Evolutionary conservation across 2,113 vertebrate species (phyloP).

Genomic region (Spermophilus dauricus): DNA sequence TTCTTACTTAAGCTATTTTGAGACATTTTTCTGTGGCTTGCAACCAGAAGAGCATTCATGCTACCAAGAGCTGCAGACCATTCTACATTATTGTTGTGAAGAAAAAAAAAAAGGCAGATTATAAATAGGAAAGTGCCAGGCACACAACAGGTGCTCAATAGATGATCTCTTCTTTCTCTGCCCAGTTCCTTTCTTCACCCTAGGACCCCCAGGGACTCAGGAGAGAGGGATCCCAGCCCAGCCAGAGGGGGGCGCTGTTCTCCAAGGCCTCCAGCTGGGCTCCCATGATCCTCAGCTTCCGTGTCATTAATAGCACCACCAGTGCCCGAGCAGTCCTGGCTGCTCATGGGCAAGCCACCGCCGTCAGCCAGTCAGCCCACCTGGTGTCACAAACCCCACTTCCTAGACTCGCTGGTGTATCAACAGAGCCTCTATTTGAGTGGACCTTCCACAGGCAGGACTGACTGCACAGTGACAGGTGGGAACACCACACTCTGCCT

Average conservation of each 20-base stretch:
- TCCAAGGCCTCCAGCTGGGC: background rate
- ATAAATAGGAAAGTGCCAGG: background rate
- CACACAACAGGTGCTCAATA: too few relatives aligned
- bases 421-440: too few relatives aligned
- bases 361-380: too few relatives aligned
- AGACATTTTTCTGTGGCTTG: background rate
- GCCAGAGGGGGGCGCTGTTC: background rate
- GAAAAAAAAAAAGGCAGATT: too few relatives aligned
- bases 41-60: background rate
- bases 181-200: background rate
- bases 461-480: accelerated
- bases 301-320: too few relatives aligned
- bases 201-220: background rate
- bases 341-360: accelerated
- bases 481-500: background rate
- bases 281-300: background rate
- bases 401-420: too few relatives aligned
- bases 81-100: too few relatives aligned
- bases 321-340: too few relatives aligned
- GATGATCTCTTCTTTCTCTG: background rate
- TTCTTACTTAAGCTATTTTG: background rate
- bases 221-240: background rate
- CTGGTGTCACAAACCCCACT: too few relatives aligned
- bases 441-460: too few relatives aligned
- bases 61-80: background rate